A percentile compares a stretch with the other conserved stretches of the same genome.
Conservation (phyloP, 2,113 vertebrate genomes). For the Leptobrachium ailaonicum region DNA sequence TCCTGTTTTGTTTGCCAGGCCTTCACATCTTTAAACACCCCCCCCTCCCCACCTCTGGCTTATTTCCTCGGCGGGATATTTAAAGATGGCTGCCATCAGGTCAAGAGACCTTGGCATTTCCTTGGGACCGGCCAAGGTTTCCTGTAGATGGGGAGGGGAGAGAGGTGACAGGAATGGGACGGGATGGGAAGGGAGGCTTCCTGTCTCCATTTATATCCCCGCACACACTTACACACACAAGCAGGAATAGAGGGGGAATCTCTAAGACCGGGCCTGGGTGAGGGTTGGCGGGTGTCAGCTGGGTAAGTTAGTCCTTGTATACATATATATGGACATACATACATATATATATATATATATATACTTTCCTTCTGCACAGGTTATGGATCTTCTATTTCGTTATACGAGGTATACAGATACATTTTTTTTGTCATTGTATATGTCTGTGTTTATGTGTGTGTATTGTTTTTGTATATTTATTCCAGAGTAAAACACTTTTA, state of each 20-base stretch:
- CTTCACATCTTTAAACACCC: neutral
- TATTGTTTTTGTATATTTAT: neutral
- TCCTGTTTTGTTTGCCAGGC: constrained; percentile 12
- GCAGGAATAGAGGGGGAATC: constrained; percentile 21
- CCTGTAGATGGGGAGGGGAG: constrained; percentile 41
- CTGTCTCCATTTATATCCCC: constrained; percentile 46
- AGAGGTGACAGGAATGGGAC: constrained; percentile 48
- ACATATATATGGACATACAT: no score
- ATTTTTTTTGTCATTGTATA: neutral
- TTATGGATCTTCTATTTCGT: no score
- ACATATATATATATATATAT: no score
- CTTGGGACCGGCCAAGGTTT: constrained; percentile 43
- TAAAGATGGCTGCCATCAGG: constrained; percentile 44
- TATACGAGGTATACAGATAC: no score
- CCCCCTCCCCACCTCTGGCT: neutral
- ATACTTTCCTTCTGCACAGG: no score
- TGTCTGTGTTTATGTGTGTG: neutral
- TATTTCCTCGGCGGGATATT: constrained; percentile 34
- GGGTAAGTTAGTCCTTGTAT: neutral
- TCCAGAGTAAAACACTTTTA: neutral
- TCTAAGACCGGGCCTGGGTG: constrained; percentile 1
- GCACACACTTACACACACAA: constrained; percentile 32
- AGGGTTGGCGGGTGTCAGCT: neutral
- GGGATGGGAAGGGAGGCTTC: constrained; percentile 45
- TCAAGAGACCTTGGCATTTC: constrained; percentile 48